phyloP scores from a whole-genome alignment of 2,797 vertebrate species.

The Spondyliosoma cantharus region DNA sequence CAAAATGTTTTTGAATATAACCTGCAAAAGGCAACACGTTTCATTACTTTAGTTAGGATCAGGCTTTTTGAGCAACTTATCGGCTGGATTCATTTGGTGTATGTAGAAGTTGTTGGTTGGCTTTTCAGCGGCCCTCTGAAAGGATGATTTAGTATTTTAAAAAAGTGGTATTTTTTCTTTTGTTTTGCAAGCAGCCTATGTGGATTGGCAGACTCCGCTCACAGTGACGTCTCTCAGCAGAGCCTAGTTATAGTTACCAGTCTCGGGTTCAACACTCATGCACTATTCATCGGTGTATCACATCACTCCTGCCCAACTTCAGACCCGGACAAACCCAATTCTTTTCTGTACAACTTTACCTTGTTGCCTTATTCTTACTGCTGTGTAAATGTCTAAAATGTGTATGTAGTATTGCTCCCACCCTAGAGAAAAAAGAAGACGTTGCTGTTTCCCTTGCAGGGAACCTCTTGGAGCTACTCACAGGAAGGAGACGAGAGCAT shows the following conservation, averaged over 20 bases:
- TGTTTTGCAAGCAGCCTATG: constrained; percentile 7
- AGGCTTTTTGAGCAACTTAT: background rate
- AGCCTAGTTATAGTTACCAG: constrained; percentile 82
- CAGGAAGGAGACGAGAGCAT: constrained; percentile 32
- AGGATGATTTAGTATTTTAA: background rate
- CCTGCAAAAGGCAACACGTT: background rate
- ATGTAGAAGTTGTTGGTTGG: background rate
- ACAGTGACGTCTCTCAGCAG: constrained; percentile 80
- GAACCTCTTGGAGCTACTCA: constrained; percentile 48
- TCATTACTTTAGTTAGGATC: background rate
- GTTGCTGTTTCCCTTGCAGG: constrained; percentile 37
- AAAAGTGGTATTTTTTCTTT: background rate
- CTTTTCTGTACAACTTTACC: constrained; percentile 78
- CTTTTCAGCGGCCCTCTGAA: background rate
- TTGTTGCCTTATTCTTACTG: constrained; percentile 74
- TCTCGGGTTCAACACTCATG: constrained; percentile 90
- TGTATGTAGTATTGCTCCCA: constrained; percentile 62
- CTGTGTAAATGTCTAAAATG: constrained; percentile 72
- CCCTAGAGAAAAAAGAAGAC: constrained; percentile 36
- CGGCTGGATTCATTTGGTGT: background rate
- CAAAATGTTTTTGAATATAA: background rate
- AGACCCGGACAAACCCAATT: constrained; percentile 79
- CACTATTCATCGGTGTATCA: constrained; percentile 91
- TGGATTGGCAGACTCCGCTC: constrained; percentile 65
- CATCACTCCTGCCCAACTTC: constrained; percentile 83